Evolutionary conservation across 2,888 invertebrate genomes (phyloP), one percentile per base, ranked within the genome.

Genomic region (Anthophora plumipes): DNA sequence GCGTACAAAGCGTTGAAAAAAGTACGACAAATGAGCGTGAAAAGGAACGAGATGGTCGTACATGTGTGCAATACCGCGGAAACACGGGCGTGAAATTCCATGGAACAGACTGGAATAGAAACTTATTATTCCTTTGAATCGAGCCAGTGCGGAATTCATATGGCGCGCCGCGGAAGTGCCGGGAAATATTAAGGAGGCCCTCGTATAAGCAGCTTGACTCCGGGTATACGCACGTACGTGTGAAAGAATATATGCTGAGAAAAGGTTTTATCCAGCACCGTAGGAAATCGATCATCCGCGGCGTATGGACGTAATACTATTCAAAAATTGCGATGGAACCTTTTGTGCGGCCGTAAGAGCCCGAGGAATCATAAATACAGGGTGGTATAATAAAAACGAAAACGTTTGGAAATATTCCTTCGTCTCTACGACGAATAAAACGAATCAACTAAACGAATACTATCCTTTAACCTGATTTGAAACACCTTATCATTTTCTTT

Each of bases 131-230:
- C 63, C 63, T 75, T 82, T 73, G 72, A 74, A 85, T 85, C 57
- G 77, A 72, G 74, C 63, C 48, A 39, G 64, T 57, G 60, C 59
- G 54, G 52, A 75, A 71, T 48, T 67, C 78, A 78, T 73, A 78
- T 37, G 55, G 46, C 48, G 59, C 54, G 37, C 66, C 72, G 59
- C 70, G 60, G 63, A 68, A 82, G 72, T 72, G 68, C 66, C 60
- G 74, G 70, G 81, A 83, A 88, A 87, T 88, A 88, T 85, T 83
- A 80, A 85, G 79, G 57, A 79, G 72, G 14, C 57, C 54, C 17
- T 50, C 48, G 63, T 70, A 75, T 70, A 80, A 83, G 77, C 64
- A 70, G 52, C 52, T 39, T 41, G 78, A 76, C 66, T 77, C 63
- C 48, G 55, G 60, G 66, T 48, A 50, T 48, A 60, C 54, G 52